A percentile compares a stretch with the other conserved stretches of the same genome.
Conservation (phyloP, 2,113 vertebrate genomes). For the Pao palembangensis region DNA sequence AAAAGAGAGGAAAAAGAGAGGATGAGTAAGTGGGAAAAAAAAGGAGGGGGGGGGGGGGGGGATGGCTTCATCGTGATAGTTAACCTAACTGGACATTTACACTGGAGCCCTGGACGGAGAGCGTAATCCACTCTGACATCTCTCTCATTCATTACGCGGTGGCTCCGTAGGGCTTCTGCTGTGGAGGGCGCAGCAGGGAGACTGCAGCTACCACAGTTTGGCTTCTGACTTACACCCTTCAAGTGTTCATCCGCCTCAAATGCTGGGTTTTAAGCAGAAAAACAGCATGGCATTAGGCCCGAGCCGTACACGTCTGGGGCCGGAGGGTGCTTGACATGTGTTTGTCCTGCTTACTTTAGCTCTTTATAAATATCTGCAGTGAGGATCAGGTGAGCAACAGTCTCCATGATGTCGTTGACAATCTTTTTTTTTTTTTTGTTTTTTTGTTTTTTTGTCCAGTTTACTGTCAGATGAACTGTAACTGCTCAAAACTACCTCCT, state of each 20-base stretch:
- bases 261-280: background rate
- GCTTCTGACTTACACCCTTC: constrained; percentile 9
- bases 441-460: too few species aligned
- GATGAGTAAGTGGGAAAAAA: constrained; percentile 1
- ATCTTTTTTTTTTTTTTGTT: too few species aligned
- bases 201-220: constrained; percentile 26
- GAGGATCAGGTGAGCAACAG: too few species aligned
- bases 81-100: constrained; percentile 55
- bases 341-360: too few species aligned
- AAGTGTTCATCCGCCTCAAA: background rate
- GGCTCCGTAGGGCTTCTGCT: constrained; percentile 35
- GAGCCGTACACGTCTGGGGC: too few species aligned
- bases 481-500: too few species aligned
- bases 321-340: too few species aligned
- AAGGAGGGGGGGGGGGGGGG: too few species aligned
- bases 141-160: constrained; percentile 55
- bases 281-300: too few species aligned
- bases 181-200: constrained; percentile 24
- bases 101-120: constrained; percentile 46
- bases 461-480: too few species aligned
- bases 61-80: constrained; percentile 39
- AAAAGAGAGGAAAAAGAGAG: background rate
- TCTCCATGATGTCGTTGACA: too few species aligned
- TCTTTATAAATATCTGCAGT: too few species aligned
- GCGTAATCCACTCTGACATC: constrained; percentile 50